phyloP scores from a whole-genome alignment of 2,888 invertebrate species.

The Drepana falcataria region DNA sequence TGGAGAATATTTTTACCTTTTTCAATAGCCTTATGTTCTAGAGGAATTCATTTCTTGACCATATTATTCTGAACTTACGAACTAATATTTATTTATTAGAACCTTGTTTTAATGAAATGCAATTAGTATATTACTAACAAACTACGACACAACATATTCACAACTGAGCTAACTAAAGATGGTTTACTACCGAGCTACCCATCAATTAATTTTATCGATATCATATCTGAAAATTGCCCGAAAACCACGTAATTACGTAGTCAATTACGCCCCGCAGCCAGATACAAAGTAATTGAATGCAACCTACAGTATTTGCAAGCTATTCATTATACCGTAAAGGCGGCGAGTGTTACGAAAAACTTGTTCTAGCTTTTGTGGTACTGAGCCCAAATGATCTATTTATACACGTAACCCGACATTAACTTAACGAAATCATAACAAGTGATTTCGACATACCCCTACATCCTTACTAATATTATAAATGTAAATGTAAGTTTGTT shows the following conservation, averaged over 20 bases:
- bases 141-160: too few species aligned
- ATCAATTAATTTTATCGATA: too few species aligned
- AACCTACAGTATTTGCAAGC: constrained; percentile 29
- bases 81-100: too few species aligned
- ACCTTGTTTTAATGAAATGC: too few species aligned
- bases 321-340: constrained; percentile 29
- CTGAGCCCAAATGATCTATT: constrained; percentile 33
- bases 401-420: constrained; percentile 23
- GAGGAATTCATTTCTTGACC: neutral
- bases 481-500: too few species aligned
- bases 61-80: too few species aligned
- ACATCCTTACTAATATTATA: too few species aligned
- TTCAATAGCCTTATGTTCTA: neutral
- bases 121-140: too few species aligned
- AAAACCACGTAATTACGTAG: constrained; percentile 17
- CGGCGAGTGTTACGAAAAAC: constrained; percentile 37
- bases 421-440: constrained; percentile 39
- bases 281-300: constrained; percentile 36
- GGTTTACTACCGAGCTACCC: too few species aligned
- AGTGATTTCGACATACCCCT: constrained; percentile 35
- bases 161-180: too few species aligned
- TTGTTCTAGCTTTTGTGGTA: constrained; percentile 22
- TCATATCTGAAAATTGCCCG: constrained; percentile 1
- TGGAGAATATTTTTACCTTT: constrained; percentile 12
- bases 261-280: constrained; percentile 22